Evolutionary conservation across 2,797 vertebrate species (phyloP), one percentile per base, ranked within the genome.

Genomic region (Furcifer pardalis): DNA sequence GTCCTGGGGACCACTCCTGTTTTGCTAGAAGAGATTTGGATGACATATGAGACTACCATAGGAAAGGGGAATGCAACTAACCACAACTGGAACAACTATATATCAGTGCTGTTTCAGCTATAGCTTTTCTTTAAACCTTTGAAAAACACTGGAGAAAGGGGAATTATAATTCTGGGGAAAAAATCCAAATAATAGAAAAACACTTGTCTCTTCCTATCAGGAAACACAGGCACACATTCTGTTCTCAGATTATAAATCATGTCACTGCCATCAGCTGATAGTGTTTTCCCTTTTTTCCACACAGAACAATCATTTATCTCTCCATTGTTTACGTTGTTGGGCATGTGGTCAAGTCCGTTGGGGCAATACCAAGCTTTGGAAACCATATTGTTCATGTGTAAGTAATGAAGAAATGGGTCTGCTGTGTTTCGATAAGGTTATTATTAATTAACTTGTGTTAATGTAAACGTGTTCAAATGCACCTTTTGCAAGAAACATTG

Each of bases 221-320:
- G 65, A 85, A 79, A 2, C 72, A 65, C 10, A 71, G 79, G 42
- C 74, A 77, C 5, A 10, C 46, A 1, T 77, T 85, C 76, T 87
- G 40, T 0, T 89, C 91, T 86, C 1, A 1, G 60, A 42, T 21
- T 1, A 3, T 85, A 60, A 72, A 7, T 89, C 82, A 77, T 65
- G 60, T 2, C 0, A 46, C 73, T 86, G 82, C 46, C 79, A 88
- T 85, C 84, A 84, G 81, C 90, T 88, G 91, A 52, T 90, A 86
- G 90, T 87, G 17, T 92, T 91, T 94, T 91, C 83, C 44, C 77
- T 9, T 96, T 84, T 92, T 72, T 88, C 93, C 44, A 87, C 44
- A 87, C 96, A 99, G 98, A 95, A 99, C 98, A 79, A 99, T 99
- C 95, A 96, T 99, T 94, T 98, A 97, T 94, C 97, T 99, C 89